Evolutionary conservation across 2,797 vertebrate genomes (phyloP).

Genomic region (Semaprochilodus insignis): DNA sequence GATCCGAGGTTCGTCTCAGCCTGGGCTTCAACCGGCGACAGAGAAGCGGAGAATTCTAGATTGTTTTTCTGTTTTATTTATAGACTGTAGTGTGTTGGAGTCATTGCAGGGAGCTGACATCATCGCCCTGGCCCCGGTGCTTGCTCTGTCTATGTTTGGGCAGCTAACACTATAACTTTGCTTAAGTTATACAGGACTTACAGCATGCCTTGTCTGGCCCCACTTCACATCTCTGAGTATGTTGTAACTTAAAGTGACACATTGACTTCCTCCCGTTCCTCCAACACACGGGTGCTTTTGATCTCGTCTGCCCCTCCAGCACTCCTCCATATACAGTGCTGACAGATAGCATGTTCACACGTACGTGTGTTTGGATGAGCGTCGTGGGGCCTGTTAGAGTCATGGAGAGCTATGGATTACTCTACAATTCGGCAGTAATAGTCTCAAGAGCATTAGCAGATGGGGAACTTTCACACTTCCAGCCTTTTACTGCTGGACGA

Average conservation of each 20-base stretch:
- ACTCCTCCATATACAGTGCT: constrained; percentile 50
- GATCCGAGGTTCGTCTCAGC: background rate
- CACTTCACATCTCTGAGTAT: constrained; percentile 29
- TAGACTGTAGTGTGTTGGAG: background rate
- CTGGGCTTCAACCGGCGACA: background rate
- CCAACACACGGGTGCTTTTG: constrained; percentile 58
- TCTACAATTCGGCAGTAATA: constrained; percentile 29
- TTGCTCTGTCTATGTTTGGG: background rate
- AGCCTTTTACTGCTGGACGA: background rate
- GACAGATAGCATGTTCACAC: constrained; percentile 56
- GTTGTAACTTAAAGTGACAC: constrained; percentile 60
- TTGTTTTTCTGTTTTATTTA: constrained; percentile 18
- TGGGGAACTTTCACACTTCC: constrained; percentile 3
- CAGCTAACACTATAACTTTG: background rate
- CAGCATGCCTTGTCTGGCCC: background rate
- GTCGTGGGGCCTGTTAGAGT: constrained; percentile 56
- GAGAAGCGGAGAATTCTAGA: background rate
- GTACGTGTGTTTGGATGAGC: constrained; percentile 53
- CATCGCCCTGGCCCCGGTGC: background rate
- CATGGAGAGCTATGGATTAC: constrained; percentile 45
- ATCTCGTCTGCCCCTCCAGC: constrained; percentile 66
- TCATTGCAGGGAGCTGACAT: constrained; percentile 15
- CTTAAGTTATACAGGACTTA: background rate
- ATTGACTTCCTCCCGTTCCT: constrained; percentile 58
- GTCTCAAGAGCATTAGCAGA: constrained; percentile 11